These are phyloP conservation scores for Girardia tigrina DNA, from an alignment of 2,888 invertebrate species.

Conservation along the genomic window DNA sequence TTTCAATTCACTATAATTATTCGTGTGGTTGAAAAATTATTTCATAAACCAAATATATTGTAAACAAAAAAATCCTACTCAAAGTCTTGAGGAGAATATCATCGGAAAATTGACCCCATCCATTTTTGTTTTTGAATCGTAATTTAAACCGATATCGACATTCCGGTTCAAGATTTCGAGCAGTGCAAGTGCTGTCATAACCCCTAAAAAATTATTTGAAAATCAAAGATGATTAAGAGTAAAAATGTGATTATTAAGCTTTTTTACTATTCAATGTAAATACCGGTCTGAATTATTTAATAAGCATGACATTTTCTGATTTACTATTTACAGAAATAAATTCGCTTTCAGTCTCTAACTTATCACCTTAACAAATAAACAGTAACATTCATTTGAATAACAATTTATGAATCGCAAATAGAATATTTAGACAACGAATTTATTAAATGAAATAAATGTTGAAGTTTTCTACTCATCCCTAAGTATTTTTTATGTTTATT, in stretches of 20 bases:
- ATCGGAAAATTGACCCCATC: conserved; percentile 28
- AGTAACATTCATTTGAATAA: background rate
- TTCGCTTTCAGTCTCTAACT: background rate
- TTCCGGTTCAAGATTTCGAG: conserved; percentile 31
- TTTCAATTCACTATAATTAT: background rate
- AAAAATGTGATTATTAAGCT: too few species aligned
- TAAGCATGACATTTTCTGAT: background rate
- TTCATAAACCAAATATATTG: background rate
- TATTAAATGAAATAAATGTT: too few species aligned
- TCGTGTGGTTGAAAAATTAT: background rate
- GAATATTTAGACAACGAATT: too few species aligned
- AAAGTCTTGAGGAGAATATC: conserved; percentile 18
- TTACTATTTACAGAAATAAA: too few species aligned
- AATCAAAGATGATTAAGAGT: background rate
- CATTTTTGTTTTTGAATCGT: conserved; percentile 33
- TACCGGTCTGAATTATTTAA: too few species aligned
- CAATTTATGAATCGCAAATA: too few species aligned
- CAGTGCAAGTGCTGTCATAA: conserved; percentile 23
- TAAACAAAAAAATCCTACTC: conserved; percentile 25
- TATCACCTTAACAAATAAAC: background rate
- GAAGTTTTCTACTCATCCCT: too few species aligned
- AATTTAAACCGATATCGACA: conserved; percentile 25
- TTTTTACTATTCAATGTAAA: too few species aligned
- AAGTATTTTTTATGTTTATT: too few species aligned
- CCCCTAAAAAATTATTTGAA: conserved; percentile 26